phyloP scores from a whole-genome alignment of 1,140 invertebrate species.

The Drosophila elegans region DNA sequence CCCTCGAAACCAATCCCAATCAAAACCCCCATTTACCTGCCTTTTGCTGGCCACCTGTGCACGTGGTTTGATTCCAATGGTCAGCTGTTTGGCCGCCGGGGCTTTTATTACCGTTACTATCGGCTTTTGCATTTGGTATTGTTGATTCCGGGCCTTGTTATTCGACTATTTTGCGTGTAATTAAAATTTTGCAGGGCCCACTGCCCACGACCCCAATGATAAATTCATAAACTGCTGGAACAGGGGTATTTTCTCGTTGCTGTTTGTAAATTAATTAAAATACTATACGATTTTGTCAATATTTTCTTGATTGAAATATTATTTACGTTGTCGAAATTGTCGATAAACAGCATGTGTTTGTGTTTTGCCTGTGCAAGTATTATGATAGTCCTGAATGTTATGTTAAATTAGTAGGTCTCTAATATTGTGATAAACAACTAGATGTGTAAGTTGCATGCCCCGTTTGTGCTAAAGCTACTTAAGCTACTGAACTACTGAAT shows the following conservation, averaged over 20 bases:
- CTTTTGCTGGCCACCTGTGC: slow-evolving; percentile 22
- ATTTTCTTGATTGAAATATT: slow-evolving; percentile 55
- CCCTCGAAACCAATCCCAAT: background rate
- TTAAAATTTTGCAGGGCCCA: slow-evolving; percentile 62
- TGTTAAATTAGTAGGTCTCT: slow-evolving; percentile 41
- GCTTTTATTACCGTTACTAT: slow-evolving; percentile 62
- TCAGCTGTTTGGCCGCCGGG: slow-evolving; percentile 68
- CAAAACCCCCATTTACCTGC: background rate
- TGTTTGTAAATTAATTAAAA: slow-evolving; percentile 67
- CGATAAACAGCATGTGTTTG: slow-evolving; percentile 47
- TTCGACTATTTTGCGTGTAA: slow-evolving; percentile 55
- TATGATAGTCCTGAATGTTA: slow-evolving; percentile 31
- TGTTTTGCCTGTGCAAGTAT: slow-evolving; percentile 32
- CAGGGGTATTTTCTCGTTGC: background rate
- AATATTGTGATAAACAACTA: slow-evolving; percentile 58
- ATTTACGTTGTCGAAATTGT: slow-evolving; percentile 38
- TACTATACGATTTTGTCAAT: slow-evolving; percentile 39
- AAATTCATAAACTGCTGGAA: slow-evolving; percentile 39
- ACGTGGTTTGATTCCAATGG: slow-evolving; percentile 41
- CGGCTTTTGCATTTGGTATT: slow-evolving; percentile 43
- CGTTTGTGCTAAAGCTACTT: slow-evolving; percentile 44
- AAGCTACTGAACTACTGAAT: slow-evolving; percentile 8
- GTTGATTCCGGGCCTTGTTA: slow-evolving; percentile 32
- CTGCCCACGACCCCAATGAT: slow-evolving; percentile 41
- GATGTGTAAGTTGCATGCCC: slow-evolving; percentile 60